Conservation (phyloP, 2,797 vertebrate genomes). For the Toxotes lorentzi region DNA sequence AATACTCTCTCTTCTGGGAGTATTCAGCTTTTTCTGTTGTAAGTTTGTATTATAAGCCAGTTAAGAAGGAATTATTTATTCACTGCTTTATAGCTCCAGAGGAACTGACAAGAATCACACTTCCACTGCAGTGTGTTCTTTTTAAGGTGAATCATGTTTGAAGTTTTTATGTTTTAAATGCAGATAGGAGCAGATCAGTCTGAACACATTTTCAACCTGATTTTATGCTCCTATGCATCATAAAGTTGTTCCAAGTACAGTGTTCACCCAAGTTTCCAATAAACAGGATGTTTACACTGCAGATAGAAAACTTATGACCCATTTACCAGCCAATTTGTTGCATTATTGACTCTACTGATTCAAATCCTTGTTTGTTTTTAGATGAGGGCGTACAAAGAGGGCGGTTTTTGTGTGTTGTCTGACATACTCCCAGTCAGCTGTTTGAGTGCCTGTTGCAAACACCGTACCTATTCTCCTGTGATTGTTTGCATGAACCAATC, state of each 20-base stretch:
- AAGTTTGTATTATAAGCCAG: slow-evolving; percentile 5
- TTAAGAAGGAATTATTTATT: slow-evolving; percentile 10
- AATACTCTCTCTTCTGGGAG: neutral
- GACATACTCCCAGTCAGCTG: neutral
- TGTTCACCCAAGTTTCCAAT: neutral
- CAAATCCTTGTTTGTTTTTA: neutral
- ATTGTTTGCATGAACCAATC: neutral
- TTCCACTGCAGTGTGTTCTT: neutral
- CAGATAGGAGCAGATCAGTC: neutral
- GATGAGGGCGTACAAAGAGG: too few species aligned
- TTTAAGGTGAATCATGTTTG: too few species aligned
- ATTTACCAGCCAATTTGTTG: too few species aligned
- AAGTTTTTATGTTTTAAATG: neutral
- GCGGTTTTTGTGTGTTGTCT: neutral
- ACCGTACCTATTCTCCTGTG: neutral
- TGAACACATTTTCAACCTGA: neutral
- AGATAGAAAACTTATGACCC: too few species aligned
- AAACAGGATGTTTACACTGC: neutral
- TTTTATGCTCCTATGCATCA: neutral
- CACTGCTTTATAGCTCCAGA: neutral
- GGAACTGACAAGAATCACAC: neutral
- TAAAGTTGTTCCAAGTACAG: neutral
- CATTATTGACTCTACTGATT: neutral
- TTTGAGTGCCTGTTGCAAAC: too few species aligned
- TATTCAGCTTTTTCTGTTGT: slow-evolving; percentile 3